Evolutionary conservation across 2,113 vertebrate species (phyloP).

Genomic region (Leptobrachium ailaonicum): DNA sequence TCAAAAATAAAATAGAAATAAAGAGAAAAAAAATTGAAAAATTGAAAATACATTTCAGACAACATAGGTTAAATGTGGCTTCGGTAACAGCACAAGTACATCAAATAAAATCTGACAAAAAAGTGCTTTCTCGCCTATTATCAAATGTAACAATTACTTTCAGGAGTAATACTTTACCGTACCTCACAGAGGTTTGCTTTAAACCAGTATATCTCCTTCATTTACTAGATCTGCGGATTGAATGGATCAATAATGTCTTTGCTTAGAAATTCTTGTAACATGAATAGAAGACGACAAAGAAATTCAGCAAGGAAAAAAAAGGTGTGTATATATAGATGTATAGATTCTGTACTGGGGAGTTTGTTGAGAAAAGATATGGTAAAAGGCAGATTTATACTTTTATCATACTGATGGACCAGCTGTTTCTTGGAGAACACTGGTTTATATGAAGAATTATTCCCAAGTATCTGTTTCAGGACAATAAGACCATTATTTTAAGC

Average conservation of each 20-base stretch:
- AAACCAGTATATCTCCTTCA: conserved; percentile 46
- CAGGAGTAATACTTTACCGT: conserved; percentile 54
- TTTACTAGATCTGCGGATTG: conserved; percentile 53
- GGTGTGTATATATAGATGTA: neutral
- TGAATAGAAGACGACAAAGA: conserved; percentile 45
- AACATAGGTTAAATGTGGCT: conserved; percentile 27
- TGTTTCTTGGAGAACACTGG: conserved; percentile 42
- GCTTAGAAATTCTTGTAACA: conserved; percentile 21
- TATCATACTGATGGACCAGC: conserved; percentile 36
- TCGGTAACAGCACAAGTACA: conserved; percentile 32
- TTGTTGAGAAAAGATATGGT: conserved; percentile 56
- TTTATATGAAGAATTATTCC: conserved; percentile 35
- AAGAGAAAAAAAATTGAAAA: conserved; percentile 42
- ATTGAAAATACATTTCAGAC: conserved; percentile 32
- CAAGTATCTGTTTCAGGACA: conserved; percentile 48
- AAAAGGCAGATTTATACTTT: conserved; percentile 58
- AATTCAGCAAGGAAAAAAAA: conserved; percentile 56
- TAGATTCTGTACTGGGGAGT: conserved; percentile 53
- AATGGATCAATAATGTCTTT: conserved; percentile 35
- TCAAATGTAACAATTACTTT: conserved; percentile 52
- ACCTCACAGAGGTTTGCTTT: conserved; percentile 46
- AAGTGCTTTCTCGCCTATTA: conserved; percentile 46
- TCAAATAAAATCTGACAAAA: conserved; percentile 47
- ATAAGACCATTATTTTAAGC: conserved; percentile 6
- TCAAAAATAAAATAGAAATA: conserved; percentile 29